These are phyloP conservation scores for Aspidoscelis tigris DNA, from an alignment of 2,113 vertebrate species.

Conservation along the genomic window DNA sequence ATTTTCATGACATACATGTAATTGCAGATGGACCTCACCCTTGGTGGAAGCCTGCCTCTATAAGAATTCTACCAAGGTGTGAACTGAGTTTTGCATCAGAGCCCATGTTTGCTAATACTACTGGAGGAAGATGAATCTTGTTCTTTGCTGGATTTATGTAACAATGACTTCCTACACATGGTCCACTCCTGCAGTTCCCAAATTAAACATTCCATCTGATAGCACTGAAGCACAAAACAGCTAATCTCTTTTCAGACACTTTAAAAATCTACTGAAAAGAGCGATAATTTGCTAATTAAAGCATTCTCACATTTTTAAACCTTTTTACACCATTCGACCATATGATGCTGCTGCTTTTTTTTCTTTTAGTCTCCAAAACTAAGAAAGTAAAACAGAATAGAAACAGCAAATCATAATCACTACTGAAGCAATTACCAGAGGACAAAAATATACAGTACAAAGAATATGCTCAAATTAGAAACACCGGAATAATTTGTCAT, in stretches of 20 bases:
- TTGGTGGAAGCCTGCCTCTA: neutral
- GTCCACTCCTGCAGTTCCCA: conserved; percentile 32
- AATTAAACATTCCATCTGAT: conserved; percentile 60
- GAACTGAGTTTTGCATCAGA: no score
- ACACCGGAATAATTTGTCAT: conserved; percentile 17
- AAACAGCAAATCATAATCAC: conserved; percentile 27
- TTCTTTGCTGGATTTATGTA: conserved; percentile 36
- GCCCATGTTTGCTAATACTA: neutral
- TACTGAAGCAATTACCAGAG: conserved; percentile 41
- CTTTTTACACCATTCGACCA: conserved; percentile 45
- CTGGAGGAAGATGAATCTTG: neutral
- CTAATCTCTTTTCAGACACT: conserved; percentile 57
- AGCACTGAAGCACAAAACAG: conserved; percentile 56
- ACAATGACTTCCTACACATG: conserved; percentile 57
- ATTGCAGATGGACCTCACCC: neutral
- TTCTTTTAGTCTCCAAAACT: conserved; percentile 55
- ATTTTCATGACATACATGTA: neutral
- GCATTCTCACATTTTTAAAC: conserved; percentile 37
- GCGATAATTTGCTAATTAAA: conserved; percentile 65
- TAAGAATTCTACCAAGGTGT: no score
- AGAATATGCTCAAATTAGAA: conserved; percentile 15
- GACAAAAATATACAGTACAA: conserved; percentile 21
- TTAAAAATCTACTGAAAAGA: conserved; percentile 50
- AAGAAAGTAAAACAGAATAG: conserved; percentile 38
- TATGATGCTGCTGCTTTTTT: conserved; percentile 32